Evolutionary conservation across 1,140 invertebrate genomes (phyloP), one percentile per base, ranked within the genome.

Genomic region (Zelostemma sp.): DNA sequence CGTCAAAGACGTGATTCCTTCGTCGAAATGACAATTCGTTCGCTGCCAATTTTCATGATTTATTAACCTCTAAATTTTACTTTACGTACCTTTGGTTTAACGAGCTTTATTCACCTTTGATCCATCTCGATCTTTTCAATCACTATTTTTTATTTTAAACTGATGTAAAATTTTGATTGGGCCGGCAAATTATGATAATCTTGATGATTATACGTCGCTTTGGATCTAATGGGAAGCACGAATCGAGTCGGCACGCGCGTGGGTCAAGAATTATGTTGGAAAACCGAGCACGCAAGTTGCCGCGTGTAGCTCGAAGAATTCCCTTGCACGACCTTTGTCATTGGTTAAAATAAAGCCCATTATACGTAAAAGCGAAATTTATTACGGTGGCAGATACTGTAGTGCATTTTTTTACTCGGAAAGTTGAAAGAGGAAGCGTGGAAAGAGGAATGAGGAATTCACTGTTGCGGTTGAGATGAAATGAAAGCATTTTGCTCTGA

Each of bases 1-100:
- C 62, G 74, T 77, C 72, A 78, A 80, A 67, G 33, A 69, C 56
- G 76, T 62, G 55, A 65, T 73, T 75, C 73, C 64, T 76, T 75
- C 68, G 49, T 35, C n/a, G 3, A 28, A 28, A 28, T 28, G 8
- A 28, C 3, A 3, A 3, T 8, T 8, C 25, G 25, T 28, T 28
- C 8, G 25, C 3, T 28, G 25, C 25, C 8, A n/a, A 3, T 28
- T 28, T 8, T 28, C 25, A 28, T 28, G 25, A 28, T 28, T 28
- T n/a, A n/a, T 28, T 28, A 28, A 28, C 25, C 25, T 8, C 25
- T 28, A 8, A 28, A 28, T 28, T 3, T 28, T 28, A n/a, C n/a
- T n/a, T n/a, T n/a, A n/a, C n/a, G n/a, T n/a, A n/a, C n/a, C n/a
- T n/a, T n/a, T n/a, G n/a, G n/a, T n/a, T n/a, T n/a, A n/a, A n/a